phyloP scores from a whole-genome alignment of 2,797 vertebrate genomes.

The Bradypus variegatus region DNA sequence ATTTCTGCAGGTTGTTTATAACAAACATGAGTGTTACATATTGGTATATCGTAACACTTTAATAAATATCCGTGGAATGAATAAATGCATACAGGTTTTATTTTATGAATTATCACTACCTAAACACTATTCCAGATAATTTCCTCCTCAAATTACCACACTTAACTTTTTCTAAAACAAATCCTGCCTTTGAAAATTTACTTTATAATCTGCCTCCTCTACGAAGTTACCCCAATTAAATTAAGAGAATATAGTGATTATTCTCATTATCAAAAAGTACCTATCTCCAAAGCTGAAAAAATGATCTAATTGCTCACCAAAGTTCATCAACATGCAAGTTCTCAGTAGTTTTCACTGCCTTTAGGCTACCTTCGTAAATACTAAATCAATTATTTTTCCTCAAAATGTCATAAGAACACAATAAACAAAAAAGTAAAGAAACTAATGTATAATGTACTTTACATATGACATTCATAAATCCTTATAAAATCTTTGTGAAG shows the following conservation, averaged over 20 bases:
- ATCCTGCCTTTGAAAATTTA: background rate
- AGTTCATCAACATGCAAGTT: background rate
- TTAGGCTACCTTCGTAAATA: background rate
- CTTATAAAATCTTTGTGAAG: background rate
- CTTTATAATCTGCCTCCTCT: background rate
- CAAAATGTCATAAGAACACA: background rate
- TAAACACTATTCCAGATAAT: background rate
- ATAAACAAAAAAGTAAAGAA: constrained; percentile 8
- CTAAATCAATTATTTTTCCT: background rate
- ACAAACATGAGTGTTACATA: background rate
- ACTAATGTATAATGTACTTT: background rate
- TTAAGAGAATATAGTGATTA: background rate
- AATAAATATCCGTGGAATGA: background rate
- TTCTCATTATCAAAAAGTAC: background rate
- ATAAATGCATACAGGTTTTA: background rate
- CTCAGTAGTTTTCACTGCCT: background rate
- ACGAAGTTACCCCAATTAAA: background rate
- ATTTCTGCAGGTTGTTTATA: background rate
- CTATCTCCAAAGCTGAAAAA: background rate
- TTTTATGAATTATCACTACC: background rate
- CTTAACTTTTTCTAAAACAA: background rate
- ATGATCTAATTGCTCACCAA: background rate
- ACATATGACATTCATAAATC: background rate
- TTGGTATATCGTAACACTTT: too few relatives aligned
- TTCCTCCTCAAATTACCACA: background rate